Percentiles rank a stretch among this genome's conserved stretches.
phyloP scores from a whole-genome alignment of 2,797 vertebrate genomes.

The Mionectes olivaceus region DNA sequence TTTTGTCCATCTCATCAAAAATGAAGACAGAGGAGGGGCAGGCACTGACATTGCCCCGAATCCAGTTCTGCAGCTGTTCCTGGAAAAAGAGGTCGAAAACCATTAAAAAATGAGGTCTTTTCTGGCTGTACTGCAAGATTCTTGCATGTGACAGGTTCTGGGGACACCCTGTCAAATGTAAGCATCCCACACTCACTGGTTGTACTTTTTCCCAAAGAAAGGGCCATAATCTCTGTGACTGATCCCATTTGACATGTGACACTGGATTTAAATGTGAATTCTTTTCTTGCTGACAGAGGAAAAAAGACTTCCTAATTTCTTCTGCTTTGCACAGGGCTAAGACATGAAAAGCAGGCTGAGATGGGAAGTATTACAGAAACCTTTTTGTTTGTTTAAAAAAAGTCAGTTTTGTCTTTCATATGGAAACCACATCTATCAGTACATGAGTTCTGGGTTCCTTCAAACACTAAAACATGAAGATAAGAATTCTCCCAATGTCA shows the following conservation, averaged over 20 bases:
- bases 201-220: neutral
- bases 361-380: neutral
- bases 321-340: neutral
- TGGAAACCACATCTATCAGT: neutral
- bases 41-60: slow-evolving; percentile 86
- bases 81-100: slow-evolving; percentile 45
- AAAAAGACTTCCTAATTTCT: neutral
- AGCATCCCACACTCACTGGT: neutral
- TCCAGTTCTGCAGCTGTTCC: slow-evolving; percentile 90
- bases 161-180: neutral
- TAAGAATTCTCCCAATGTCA: neutral
- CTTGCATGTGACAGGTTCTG: neutral
- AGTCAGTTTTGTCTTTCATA: neutral
- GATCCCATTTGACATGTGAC: neutral
- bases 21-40: slow-evolving; percentile 91
- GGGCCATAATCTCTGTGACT: neutral
- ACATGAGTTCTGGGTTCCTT: neutral
- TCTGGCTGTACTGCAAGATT: neutral
- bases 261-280: neutral
- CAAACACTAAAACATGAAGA: neutral
- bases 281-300: neutral
- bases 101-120: neutral
- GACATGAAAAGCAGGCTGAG: neutral
- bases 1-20: slow-evolving; percentile 96
- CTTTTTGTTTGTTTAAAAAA: neutral